Percentiles rank a stretch among this genome's conserved stretches.
These are phyloP conservation scores for Idaea dimidiata DNA, from an alignment of 2,888 invertebrate species.

Conservation along the genomic window DNA sequence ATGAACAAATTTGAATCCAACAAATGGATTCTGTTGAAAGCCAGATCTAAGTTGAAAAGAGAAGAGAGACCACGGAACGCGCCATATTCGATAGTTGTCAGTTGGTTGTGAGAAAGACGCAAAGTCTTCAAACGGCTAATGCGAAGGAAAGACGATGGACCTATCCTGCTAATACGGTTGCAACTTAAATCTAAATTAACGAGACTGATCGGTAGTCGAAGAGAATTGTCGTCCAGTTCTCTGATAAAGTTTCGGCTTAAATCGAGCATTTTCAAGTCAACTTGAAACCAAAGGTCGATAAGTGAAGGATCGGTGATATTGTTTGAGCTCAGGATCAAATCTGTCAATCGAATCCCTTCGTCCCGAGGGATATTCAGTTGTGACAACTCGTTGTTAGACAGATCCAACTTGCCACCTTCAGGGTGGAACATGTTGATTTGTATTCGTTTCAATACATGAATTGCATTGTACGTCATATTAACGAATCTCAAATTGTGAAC, in stretches of 20 bases:
- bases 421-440: slow-evolving; percentile 55
- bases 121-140: slow-evolving; percentile 48
- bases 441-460: slow-evolving; percentile 46
- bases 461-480: slow-evolving; percentile 59
- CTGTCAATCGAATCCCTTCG: slow-evolving; percentile 49
- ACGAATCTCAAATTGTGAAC: slow-evolving; percentile 53
- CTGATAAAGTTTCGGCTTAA: slow-evolving; percentile 55
- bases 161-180: slow-evolving; percentile 51
- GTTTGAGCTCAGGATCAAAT: slow-evolving; percentile 54
- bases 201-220: slow-evolving; percentile 51
- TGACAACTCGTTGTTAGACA: slow-evolving; percentile 60
- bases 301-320: slow-evolving; percentile 50
- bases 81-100: slow-evolving; percentile 54
- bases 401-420: slow-evolving; percentile 60
- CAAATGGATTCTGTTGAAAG: slow-evolving; percentile 46
- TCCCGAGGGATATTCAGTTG: slow-evolving; percentile 48
- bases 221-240: slow-evolving; percentile 44
- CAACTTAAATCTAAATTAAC: slow-evolving; percentile 50
- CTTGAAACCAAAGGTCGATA: slow-evolving; percentile 50
- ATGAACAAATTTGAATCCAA: slow-evolving; percentile 59
- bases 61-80: slow-evolving; percentile 50
- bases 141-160: slow-evolving; percentile 53
- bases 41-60: slow-evolving; percentile 46
- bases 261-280: slow-evolving; percentile 47
- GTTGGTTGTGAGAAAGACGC: slow-evolving; percentile 50